Conservation (phyloP, 2,797 vertebrate genomes). For the Oreonectes daqikongensis region DNA sequence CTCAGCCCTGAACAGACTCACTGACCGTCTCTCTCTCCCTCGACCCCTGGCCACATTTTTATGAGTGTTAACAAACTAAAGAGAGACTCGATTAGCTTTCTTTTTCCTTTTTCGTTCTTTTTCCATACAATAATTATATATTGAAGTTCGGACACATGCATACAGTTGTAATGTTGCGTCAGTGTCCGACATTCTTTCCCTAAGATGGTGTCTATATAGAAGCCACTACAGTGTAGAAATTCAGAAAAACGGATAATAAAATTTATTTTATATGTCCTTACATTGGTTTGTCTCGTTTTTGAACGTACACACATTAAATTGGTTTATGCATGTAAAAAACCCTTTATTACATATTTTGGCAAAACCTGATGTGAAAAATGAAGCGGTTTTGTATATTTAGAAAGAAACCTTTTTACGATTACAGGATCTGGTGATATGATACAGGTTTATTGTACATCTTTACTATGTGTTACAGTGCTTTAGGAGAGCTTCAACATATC, state of each 20-base stretch:
- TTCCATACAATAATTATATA: conserved; percentile 59
- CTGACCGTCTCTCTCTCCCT: conserved; percentile 2
- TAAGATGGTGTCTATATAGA: conserved; percentile 64
- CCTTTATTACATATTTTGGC: not conserved
- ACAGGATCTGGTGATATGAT: no score
- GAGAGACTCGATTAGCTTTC: conserved; percentile 56
- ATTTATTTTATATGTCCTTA: conserved; percentile 76
- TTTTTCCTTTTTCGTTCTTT: conserved; percentile 43
- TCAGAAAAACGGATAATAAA: conserved; percentile 71
- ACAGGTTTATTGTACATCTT: no score
- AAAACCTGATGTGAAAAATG: no score
- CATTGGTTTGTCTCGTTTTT: conserved; percentile 7
- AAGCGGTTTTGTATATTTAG: no score
- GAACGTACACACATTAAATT: no score
- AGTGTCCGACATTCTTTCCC: conserved; percentile 61
- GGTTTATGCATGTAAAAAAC: no score
- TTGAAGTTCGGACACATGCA: conserved; percentile 54
- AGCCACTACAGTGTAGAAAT: conserved; percentile 69
- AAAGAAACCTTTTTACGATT: no score
- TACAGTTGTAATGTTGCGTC: conserved; percentile 52
- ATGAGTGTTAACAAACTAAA: conserved; percentile 51
- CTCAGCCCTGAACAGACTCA: conserved; percentile 64
- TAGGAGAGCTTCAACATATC: no score
- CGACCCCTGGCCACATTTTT: conserved; percentile 55
- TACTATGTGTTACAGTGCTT: no score